These are phyloP conservation scores for Centropus unirufus DNA, from an alignment of 2,113 vertebrate genomes.

Conservation along the genomic window DNA sequence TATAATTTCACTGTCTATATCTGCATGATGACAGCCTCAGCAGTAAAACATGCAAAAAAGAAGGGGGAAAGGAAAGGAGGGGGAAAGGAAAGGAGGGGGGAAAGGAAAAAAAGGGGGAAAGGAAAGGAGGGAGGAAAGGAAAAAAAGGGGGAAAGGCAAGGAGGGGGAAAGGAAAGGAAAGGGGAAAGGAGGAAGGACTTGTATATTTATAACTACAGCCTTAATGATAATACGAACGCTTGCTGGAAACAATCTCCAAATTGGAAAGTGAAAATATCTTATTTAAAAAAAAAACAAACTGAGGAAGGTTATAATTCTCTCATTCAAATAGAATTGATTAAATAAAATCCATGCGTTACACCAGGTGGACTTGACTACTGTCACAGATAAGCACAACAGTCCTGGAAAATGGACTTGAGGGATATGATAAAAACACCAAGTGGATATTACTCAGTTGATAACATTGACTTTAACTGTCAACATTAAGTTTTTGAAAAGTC, in stretches of 20 bases:
- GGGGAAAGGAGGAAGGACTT: not conserved
- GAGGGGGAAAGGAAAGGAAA: rapidly evolving
- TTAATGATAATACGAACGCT: not conserved
- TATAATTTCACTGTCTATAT: not conserved
- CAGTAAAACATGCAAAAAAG: not conserved
- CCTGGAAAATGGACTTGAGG: not conserved
- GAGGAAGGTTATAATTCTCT: not conserved
- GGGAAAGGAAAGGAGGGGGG: too few species aligned
- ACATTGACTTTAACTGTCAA: not conserved
- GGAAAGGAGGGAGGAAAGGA: too few species aligned
- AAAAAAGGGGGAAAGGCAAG: too few species aligned
- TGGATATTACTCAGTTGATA: not conserved
- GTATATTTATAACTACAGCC: not conserved
- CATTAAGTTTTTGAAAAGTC: not conserved
- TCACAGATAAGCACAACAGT: not conserved
- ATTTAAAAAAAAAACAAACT: not conserved
- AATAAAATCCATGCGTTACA: not conserved
- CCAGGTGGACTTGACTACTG: not conserved
- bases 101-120: too few species aligned
- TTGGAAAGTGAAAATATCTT: not conserved
- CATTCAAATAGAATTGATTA: not conserved
- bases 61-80: not conserved
- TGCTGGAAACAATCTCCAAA: not conserved
- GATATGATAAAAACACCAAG: not conserved
- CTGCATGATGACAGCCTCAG: not conserved